Evolutionary conservation across 2,797 vertebrate species (phyloP), one percentile per base, ranked within the genome.

Genomic region (Anguilla pacifica): DNA sequence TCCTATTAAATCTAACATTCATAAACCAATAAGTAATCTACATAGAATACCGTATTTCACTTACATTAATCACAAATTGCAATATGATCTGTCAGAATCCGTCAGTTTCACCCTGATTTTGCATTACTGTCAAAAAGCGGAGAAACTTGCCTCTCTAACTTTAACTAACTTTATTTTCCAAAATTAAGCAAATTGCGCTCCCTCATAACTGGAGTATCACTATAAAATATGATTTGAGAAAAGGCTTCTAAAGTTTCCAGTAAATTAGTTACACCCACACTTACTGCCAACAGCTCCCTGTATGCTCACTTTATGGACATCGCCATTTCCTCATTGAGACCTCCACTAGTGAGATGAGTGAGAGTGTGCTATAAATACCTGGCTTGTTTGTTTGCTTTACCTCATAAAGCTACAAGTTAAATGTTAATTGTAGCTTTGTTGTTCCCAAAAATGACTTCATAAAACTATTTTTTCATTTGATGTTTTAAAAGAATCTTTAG

Each of bases 61-160:
- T 77, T n/a, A n/a, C 25, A 81, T 81, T 51, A 81, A 49, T 81
- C 74, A 77, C 35, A 31, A 74, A 67, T n/a, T n/a, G 61, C 25
- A 25, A 67, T n/a, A 67, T 67, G 22, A 67, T 6, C 61, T 61
- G 59, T 61, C 59, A 61, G 59, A 22, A 61, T 61, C 51, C 4
- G 2, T 61, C 17, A 61, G 19, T 61, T 25, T 61, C 59, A 61
- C 59, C 13, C 13, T 11, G 39, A 43, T 43, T 43, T 43, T 43
- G 39, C 59, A 61, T 17, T 17, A 61, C 59, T 43, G 39, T 43
- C 39, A 43, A 67, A 67, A 67, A n/a, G 61, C 10, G n/a, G 5
- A 67, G 25, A 25, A 67, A 67, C 22, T 25, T 67, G 61, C 61
- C n/a, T 67, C 61, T 67, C 61, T n/a, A 67, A n/a, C 61, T 6